A percentile compares a stretch with the other conserved stretches of the same genome.
These are phyloP conservation scores for Oreocharis arfaki DNA, from an alignment of 2,113 vertebrate genomes.

Conservation along the genomic window DNA sequence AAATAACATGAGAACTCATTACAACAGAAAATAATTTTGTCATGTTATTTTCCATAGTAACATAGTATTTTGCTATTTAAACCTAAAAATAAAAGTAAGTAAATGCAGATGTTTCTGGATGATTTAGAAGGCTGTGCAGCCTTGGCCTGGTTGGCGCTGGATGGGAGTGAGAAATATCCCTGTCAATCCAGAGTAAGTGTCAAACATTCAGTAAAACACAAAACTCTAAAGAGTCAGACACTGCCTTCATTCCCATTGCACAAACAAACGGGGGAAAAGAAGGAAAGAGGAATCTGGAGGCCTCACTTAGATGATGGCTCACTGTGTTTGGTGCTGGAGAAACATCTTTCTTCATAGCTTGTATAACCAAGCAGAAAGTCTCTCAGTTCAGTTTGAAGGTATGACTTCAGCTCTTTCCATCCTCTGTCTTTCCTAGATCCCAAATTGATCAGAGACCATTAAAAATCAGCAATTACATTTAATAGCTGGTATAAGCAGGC, in stretches of 20 bases:
- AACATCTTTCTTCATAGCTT: neutral
- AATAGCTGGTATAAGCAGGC: neutral
- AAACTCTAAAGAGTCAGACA: neutral
- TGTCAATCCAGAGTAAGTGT: neutral
- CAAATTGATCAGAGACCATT: neutral
- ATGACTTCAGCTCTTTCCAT: neutral
- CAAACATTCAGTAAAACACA: neutral
- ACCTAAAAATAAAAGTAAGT: neutral
- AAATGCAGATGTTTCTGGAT: neutral
- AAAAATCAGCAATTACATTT: neutral
- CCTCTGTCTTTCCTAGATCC: neutral
- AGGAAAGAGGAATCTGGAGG: neutral
- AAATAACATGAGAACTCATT: neutral
- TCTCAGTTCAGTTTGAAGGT: neutral
- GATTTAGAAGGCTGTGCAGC: neutral
- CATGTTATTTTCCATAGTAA: neutral
- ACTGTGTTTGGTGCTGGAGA: neutral
- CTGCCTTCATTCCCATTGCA: neutral
- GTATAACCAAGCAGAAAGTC: neutral
- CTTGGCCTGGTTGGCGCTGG: neutral
- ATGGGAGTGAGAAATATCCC: neutral
- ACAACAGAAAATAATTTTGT: neutral
- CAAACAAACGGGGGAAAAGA: accelerated
- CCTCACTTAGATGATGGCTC: neutral
- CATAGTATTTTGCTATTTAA: neutral